Evolutionary conservation across 2,113 vertebrate species (phyloP), one percentile per base, ranked within the genome.

Genomic region (Pseudorhombus dupliciocellatus): DNA sequence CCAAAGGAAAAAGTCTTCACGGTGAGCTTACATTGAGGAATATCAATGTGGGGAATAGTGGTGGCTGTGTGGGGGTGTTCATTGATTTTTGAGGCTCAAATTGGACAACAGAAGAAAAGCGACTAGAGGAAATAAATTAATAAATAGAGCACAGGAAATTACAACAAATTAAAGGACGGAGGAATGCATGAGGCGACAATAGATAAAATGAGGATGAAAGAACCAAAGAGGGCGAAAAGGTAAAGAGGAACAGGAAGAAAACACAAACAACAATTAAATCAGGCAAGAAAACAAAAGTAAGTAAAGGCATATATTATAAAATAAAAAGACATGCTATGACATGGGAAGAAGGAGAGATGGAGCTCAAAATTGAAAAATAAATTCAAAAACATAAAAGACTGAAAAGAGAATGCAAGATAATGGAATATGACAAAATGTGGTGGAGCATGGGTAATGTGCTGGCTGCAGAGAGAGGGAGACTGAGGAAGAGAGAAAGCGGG

Each of bases 371-470:
- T 37, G 0, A 37, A 37, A 11, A 37, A 11, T 2, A 37, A 37
- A 37, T 37, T 37, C 34, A 65, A 18, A 20, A 30, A 54, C 10
- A 5, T 37, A 0, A 40, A 22, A 53, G 22, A 42, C 22, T 57
- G 21, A 7, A 1, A 26, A 30, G 14, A 14, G 11, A 6, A 10
- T 1, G 22, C 4, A 34, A 22, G 25, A 24, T 37, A 28, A 67
- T 30, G 31, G 59, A 51, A 59, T 28, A 9, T 59, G 11, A 73
- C 28, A 58, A 50, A 44, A 21, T 21, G 4, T 74, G 84, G 40
- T 75, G 77, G 64, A 84, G 76, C 75, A 52, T 86, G 68, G 30
- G 70, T 86, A 91, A 90, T 80, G 66, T 81, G 82, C 66, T 72
- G 74, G 75, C 62, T 78, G 79, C 50, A 60, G 22, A 67, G 42